Percentiles rank a stretch among this genome's conserved stretches.
These are phyloP conservation scores for Diadegma fenestrale DNA, from an alignment of 2,888 invertebrate genomes.

Conservation along the genomic window DNA sequence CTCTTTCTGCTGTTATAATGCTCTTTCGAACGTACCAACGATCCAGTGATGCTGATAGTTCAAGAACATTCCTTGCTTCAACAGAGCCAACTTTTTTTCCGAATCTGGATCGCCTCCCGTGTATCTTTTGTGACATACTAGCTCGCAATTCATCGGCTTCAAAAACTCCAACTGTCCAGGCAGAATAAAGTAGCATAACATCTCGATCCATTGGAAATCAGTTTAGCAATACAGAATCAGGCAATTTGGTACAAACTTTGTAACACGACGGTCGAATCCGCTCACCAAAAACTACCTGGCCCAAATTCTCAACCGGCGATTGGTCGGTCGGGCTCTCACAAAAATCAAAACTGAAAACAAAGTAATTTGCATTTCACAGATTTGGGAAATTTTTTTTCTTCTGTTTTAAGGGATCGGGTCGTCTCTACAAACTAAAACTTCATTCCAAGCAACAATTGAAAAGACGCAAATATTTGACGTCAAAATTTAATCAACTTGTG, in stretches of 20 bases:
- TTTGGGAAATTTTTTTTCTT: not conserved
- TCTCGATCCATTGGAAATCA: not conserved
- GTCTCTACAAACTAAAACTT: not conserved
- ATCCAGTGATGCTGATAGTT: constrained; percentile 99
- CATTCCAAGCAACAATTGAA: no score
- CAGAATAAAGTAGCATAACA: not conserved
- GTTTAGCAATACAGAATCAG: not conserved
- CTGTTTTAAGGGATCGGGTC: not conserved
- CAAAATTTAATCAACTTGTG: no score
- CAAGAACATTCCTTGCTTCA: constrained; percentile 96
- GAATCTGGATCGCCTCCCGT: constrained; percentile 88
- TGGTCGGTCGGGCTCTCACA: constrained; percentile 90
- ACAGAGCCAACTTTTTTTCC: constrained; percentile 90
- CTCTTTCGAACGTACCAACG: constrained; percentile 85
- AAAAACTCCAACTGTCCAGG: constrained; percentile 89
- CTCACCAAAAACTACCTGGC: constrained; percentile 99
- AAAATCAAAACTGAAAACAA: constrained; percentile 94
- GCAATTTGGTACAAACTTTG: constrained; percentile 86
- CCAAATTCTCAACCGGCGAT: constrained; percentile 98
- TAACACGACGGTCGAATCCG: constrained; percentile 98
- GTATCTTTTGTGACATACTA: constrained; percentile 92
- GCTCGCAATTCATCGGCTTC: constrained; percentile 88
- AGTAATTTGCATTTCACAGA: not conserved
- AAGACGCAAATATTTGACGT: no score
- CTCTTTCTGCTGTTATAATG: not conserved